Base-by-base conservation (phyloP, 2,888 invertebrate species). In the Hirtodrosophila duncani region DNA sequence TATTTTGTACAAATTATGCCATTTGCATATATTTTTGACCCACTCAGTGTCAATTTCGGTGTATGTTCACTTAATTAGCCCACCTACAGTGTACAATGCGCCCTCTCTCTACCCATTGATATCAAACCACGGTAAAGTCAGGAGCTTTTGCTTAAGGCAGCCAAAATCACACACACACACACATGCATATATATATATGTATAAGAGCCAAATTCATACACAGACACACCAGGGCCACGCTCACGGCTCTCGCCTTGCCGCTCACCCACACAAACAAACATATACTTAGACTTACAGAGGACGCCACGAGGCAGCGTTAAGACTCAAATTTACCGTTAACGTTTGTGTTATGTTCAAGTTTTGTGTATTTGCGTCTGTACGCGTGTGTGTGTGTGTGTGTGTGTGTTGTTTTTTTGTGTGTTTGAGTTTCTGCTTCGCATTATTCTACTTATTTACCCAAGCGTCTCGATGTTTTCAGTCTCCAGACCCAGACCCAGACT, bases 311-410 rank as follows among this genome's bases (percentile, higher is more conserved):
- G 51, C 68, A 53, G 36, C 50, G 57, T 43, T 70, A 70, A 74
- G 63, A 39, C 63, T 68, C 55, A 74, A 74, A 68, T 78, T 66
- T 78, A 67, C 36, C 69, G 77, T 74, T 77, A 77, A 77, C 65
- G 45, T 58, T 72, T 67, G 67, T 70, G 41, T 68, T 71, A 61
- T 70, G 43, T 50, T 21, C 46, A 51, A 45, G 34, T 64, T 62
- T 50, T 50, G 56, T 38, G 10, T 24, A 26, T 20, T 37, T 43
- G 36, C 17, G 21, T 45, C 34, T 29, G 31, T 20, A n/a, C n/a
- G n/a, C n/a, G 24, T 34, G 26, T 33, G 18, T 21, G 20, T 30
- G 13, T 20, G 20, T 41, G 30, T 41, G 27, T 18, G 17, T 29
- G 20, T n/a, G 13, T 39, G 26, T 45, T 52, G 41, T 31, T 39